Base-by-base conservation (phyloP, 2,797 vertebrate species). In the Protosalanx chinensis region DNA sequence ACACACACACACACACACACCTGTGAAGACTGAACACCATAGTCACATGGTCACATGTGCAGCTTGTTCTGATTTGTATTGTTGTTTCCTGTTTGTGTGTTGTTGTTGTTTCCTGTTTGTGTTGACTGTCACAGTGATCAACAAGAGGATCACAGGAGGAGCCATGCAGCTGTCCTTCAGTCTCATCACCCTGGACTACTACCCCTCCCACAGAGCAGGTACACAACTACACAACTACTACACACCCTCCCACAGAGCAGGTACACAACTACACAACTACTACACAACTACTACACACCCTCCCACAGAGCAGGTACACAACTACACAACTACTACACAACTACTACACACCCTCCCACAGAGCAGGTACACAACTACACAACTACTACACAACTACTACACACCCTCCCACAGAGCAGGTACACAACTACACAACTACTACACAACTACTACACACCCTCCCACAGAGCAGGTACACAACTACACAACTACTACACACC, bases 121-220 rank as follows among this genome's bases (percentile, higher is more conserved):
- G 15, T 56, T 15, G 23, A 27, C 23, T 6, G 6, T 68, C 4
- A 41, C 27, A 98, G 97, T 92, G 71, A 86, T 87, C 78, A 94
- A 93, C 49, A 95, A 96, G 79, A 93, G 95, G 76, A 90, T 98
- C 83, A 94, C 94, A 1, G 96, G 97, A 71, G 98, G 97, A 62
- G 98, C 98, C 74, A 98, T 99, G 97, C 98, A 99, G 77, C 91
- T 99, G 32, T 99, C 98, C 71, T 98, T 99, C 87, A 96, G 94
- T 81, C 92, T 93, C 74, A 94, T 99, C 82, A 97, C 95, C 30
- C 86, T 99, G 82, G 98, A 99, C 84, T 99, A 99, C 86, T 99
- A 99, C 51, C 98, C 98, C 5, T 97, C 95, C 82, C 97, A 99
- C 88, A 95, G 94, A 93, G 96, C 96, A 94, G 97, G 98, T 98